Evolutionary conservation across 2,888 invertebrate species (phyloP).

Genomic region (Dione vanillae): DNA sequence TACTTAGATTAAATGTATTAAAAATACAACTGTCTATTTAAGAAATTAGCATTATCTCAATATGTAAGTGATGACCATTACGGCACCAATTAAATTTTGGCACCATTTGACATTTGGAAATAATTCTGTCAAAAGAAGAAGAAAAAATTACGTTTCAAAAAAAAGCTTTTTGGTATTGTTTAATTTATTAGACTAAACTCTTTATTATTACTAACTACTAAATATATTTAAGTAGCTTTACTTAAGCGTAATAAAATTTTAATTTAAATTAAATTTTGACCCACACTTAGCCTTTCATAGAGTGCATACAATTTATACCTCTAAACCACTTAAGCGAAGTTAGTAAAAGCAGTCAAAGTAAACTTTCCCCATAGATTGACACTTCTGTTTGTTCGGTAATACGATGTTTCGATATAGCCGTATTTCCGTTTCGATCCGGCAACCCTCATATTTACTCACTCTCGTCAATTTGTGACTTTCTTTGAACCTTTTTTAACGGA

Average conservation of each 20-base stretch:
- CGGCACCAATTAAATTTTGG: too few species aligned
- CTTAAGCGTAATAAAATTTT: not conserved
- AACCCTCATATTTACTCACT: conserved; percentile 41
- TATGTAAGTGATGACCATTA: too few species aligned
- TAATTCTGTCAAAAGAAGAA: too few species aligned
- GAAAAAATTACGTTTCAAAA: too few species aligned
- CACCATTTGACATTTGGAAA: too few species aligned
- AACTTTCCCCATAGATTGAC: conserved; percentile 46
- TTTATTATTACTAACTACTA: too few species aligned
- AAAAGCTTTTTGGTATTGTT: too few species aligned
- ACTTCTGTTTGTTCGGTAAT: conserved; percentile 47
- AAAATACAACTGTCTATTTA: too few species aligned
- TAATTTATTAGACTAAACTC: too few species aligned
- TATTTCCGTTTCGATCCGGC: conserved; percentile 31
- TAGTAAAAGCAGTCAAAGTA: conserved; percentile 43
- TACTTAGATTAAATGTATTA: too few species aligned
- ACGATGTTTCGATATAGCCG: conserved; percentile 42
- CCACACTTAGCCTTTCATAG: conserved; percentile 34
- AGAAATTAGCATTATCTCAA: too few species aligned
- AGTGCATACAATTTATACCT: conserved; percentile 39
- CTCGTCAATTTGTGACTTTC: conserved; percentile 45
- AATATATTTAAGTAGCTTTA: too few species aligned
- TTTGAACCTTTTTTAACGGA: conserved; percentile 39
- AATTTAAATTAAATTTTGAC: not conserved
- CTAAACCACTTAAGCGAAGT: conserved; percentile 44